Conservation (phyloP, 2,888 invertebrate species). For the Dicyrtomina minuta region DNA sequence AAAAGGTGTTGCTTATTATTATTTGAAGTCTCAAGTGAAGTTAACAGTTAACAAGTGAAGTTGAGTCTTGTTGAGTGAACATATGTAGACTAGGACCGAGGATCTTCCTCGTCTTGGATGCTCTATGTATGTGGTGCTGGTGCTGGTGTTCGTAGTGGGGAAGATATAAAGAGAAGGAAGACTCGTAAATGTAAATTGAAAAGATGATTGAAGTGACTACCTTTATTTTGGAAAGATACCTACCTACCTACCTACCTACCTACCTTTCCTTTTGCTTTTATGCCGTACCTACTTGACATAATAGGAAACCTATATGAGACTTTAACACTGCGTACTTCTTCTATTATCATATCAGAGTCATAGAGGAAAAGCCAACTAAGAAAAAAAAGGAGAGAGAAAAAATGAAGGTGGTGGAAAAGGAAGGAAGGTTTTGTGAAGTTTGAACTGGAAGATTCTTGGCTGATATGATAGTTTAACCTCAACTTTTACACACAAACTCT, state of each 20-base stretch:
- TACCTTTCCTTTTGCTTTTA: slow-evolving; percentile 2
- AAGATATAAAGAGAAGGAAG: slow-evolving; percentile 27
- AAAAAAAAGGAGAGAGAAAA: not conserved
- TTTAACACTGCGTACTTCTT: not conserved
- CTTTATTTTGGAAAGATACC: not conserved
- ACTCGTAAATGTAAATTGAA: slow-evolving; percentile 44
- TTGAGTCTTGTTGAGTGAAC: too few relatives aligned
- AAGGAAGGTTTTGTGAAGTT: not conserved
- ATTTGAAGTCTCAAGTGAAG: too few relatives aligned
- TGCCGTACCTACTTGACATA: not conserved
- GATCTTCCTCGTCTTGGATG: too few relatives aligned
- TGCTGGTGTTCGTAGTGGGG: not conserved
- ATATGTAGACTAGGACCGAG: too few relatives aligned
- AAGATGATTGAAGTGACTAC: slow-evolving; percentile 34
- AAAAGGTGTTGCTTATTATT: too few relatives aligned
- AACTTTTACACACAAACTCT: too few relatives aligned
- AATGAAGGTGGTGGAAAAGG: not conserved
- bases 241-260: not conserved
- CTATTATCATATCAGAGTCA: too few relatives aligned
- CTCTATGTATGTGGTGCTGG: too few relatives aligned
- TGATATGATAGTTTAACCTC: too few relatives aligned
- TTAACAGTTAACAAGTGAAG: too few relatives aligned
- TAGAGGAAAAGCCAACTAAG: not conserved
- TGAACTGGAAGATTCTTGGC: not conserved
- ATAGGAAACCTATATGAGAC: too few relatives aligned